These are phyloP conservation scores for Ploceus nigricollis DNA, from an alignment of 2,113 vertebrate species.

Conservation along the genomic window DNA sequence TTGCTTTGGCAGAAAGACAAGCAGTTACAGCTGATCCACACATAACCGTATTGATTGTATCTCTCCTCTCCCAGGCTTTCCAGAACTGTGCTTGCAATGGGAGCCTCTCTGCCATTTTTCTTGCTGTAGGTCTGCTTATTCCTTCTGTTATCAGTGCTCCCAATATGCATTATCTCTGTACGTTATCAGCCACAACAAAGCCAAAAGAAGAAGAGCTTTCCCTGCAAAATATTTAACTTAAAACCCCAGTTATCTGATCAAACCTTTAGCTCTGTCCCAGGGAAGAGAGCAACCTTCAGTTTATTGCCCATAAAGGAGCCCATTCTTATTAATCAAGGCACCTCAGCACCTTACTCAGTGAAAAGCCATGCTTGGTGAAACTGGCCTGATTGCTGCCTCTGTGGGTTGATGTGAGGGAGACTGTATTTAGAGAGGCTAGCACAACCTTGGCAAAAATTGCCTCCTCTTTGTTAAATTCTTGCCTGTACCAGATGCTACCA, in stretches of 20 bases:
- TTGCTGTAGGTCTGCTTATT: conserved; percentile 37
- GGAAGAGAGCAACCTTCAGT: background rate
- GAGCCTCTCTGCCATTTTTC: conserved; percentile 11
- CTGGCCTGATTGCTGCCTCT: background rate
- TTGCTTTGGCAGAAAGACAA: conserved; percentile 1
- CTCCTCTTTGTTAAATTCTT: background rate
- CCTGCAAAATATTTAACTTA: conserved; percentile 41
- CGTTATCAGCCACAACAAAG: conserved; percentile 16
- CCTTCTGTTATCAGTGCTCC: conserved; percentile 25
- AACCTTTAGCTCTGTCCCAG: background rate
- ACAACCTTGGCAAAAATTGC: conserved; percentile 2
- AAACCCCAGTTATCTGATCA: conserved; percentile 11
- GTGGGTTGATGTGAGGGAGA: background rate
- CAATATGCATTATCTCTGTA: conserved; percentile 42
- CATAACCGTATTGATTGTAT: background rate
- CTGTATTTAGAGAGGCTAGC: background rate
- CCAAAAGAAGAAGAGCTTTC: conserved; percentile 16
- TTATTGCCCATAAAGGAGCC: background rate
- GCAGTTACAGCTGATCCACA: background rate
- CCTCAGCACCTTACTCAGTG: background rate
- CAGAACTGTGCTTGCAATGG: conserved; percentile 8
- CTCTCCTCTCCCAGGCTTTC: background rate
- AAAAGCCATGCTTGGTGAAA: background rate
- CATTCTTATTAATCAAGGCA: background rate
- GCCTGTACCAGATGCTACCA: background rate